Percentiles rank a stretch among this genome's conserved stretches.
These are phyloP conservation scores for Vanessa cardui DNA, from an alignment of 2,888 invertebrate genomes.

Conservation along the genomic window DNA sequence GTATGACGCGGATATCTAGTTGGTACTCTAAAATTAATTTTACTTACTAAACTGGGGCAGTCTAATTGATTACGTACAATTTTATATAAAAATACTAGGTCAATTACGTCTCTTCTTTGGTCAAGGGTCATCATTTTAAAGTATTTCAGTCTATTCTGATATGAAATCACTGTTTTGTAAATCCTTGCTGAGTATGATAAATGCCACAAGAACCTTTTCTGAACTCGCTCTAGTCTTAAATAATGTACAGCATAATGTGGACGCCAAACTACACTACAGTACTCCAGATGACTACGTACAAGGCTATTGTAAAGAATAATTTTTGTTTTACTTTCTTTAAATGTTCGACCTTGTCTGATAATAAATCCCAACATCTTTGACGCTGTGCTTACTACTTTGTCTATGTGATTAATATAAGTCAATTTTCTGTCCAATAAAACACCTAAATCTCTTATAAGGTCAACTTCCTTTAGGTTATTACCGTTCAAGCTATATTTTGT, in stretches of 20 bases:
- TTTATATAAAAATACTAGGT: not conserved
- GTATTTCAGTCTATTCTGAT: not conserved
- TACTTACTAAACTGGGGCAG: not conserved
- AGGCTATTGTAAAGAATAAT: constrained; percentile 10
- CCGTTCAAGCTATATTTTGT: not conserved
- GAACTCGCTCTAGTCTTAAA: constrained; percentile 13
- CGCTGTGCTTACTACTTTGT: not conserved
- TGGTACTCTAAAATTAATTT: constrained; percentile 3
- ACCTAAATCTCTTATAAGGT: not conserved
- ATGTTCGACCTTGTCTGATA: not conserved
- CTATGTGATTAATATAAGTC: constrained; percentile 8
- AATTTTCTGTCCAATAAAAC: constrained; percentile 8
- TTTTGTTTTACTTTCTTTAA: constrained; percentile 44
- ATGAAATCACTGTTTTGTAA: not conserved
- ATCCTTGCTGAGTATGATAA: not conserved
- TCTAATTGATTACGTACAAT: not conserved
- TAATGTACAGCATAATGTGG: constrained; percentile 16
- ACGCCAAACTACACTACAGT: constrained; percentile 14
- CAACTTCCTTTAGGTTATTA: not conserved
- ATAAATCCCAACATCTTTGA: constrained; percentile 6
- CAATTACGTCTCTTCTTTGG: not conserved
- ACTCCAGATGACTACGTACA: constrained; percentile 18
- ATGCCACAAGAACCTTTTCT: constrained; percentile 14
- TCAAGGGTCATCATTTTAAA: not conserved
- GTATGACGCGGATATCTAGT: not conserved